Evolutionary conservation across 1,140 invertebrate genomes (phyloP).

Genomic region (Aradophagus sp.): DNA sequence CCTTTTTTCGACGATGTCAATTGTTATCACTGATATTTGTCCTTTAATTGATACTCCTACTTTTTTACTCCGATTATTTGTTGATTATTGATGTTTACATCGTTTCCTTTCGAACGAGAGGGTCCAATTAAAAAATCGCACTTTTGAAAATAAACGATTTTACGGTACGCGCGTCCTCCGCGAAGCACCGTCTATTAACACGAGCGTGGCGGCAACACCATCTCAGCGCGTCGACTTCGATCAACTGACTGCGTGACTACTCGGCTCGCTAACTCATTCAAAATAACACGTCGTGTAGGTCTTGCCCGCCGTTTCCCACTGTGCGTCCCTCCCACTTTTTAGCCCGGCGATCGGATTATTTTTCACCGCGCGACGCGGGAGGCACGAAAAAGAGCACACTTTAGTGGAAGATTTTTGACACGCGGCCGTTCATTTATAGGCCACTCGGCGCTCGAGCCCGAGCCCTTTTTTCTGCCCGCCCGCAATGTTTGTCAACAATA

Average conservation of each 20-base stretch:
- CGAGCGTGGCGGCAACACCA: slow-evolving; percentile 17
- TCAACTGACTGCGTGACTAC: slow-evolving; percentile 64
- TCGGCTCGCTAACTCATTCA: slow-evolving; percentile 59
- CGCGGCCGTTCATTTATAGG: slow-evolving; percentile 19
- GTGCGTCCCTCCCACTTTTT: slow-evolving; percentile 43
- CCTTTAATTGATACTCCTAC: no score
- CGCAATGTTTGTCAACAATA: no score
- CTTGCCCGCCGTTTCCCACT: slow-evolving; percentile 66
- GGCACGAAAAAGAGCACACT: slow-evolving; percentile 47
- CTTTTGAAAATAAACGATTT: no score
- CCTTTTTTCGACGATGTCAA: no score
- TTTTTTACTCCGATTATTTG: no score
- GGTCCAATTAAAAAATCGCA: no score
- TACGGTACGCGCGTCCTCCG: slow-evolving; percentile 6
- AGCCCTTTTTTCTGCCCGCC: no score
- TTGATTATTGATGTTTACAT: no score
- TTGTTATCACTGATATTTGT: no score
- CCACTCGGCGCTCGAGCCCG: no score
- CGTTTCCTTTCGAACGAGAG: no score
- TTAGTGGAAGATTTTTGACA: slow-evolving; percentile 49
- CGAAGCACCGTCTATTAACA: slow-evolving; percentile 15
- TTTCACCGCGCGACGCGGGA: slow-evolving; percentile 43
- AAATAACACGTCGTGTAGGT: slow-evolving; percentile 67
- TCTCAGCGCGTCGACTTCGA: slow-evolving; percentile 62
- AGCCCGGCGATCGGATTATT: slow-evolving; percentile 39